A percentile compares a stretch with the other conserved stretches of the same genome.
Conservation (phyloP, 1,140 invertebrate genomes). For the Pomacea maculata region DNA sequence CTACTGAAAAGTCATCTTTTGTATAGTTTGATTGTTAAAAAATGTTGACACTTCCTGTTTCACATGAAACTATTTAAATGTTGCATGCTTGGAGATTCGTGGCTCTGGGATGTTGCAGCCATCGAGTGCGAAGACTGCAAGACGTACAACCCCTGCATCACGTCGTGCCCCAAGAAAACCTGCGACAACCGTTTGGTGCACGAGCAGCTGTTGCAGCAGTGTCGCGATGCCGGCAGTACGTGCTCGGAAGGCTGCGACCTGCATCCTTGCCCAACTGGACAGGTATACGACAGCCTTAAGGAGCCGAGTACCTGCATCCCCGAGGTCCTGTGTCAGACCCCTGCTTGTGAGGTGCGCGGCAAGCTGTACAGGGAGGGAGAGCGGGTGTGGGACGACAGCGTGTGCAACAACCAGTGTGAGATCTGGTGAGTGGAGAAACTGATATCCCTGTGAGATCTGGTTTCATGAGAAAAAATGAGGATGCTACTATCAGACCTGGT, state of each 20-base stretch:
- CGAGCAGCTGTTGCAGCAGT: conserved; percentile 66
- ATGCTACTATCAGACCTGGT: too few relatives aligned
- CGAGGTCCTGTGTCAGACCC: conserved; percentile 73
- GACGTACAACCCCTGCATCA: conserved; percentile 82
- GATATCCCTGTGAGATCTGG: too few relatives aligned
- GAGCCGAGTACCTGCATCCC: conserved; percentile 77
- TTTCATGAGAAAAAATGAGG: too few relatives aligned
- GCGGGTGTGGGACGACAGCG: conserved; percentile 69
- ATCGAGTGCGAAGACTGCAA: conserved; percentile 84
- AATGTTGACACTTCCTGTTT: too few relatives aligned
- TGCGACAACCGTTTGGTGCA: conserved; percentile 82
- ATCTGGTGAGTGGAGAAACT: conserved; percentile 69
- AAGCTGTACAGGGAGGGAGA: conserved; percentile 80
- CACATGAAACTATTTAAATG: too few relatives aligned
- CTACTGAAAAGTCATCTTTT: too few relatives aligned
- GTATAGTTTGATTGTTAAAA: too few relatives aligned
- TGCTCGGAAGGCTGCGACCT: conserved; percentile 72
- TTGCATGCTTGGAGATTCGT: too few relatives aligned
- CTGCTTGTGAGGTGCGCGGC: conserved; percentile 76
- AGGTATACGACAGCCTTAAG: conserved; percentile 76
- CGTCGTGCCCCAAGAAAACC: conserved; percentile 81
- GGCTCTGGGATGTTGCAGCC: conserved; percentile 67
- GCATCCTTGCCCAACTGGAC: conserved; percentile 73
- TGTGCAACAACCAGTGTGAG: conserved; percentile 76
- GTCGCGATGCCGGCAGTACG: conserved; percentile 72